Evolutionary conservation across 92 coral and sea anemone species (phyloP).

Genomic region (Metridium senile): DNA sequence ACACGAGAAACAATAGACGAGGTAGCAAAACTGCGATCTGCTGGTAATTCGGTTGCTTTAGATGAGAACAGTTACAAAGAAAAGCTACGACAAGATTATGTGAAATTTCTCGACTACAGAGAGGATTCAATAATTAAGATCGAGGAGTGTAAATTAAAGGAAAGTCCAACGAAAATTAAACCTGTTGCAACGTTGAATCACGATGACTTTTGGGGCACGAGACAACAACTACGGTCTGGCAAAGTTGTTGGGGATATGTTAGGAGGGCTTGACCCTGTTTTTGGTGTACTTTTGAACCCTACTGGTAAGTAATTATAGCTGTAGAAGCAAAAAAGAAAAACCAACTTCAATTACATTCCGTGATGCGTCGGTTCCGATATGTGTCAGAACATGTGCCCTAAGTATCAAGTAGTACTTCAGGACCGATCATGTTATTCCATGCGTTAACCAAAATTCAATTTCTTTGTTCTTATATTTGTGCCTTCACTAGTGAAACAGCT

Average conservation of each 20-base stretch:
- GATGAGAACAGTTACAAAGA: constrained; percentile 2
- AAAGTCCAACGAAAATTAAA: background rate
- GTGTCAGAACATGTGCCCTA: no score
- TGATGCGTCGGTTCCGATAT: no score
- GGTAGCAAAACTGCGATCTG: constrained; percentile 40
- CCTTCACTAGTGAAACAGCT: no score
- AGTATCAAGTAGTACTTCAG: no score
- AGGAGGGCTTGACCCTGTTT: constrained; percentile 61
- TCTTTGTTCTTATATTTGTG: no score
- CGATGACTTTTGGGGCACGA: constrained; percentile 57
- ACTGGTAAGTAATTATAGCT: constrained; percentile 59
- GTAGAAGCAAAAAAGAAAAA: no score
- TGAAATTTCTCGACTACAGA: constrained; percentile 12
- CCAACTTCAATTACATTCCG: no score
- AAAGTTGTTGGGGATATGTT: constrained; percentile 56
- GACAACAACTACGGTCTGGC: constrained; percentile 60
- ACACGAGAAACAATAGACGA: constrained; percentile 29
- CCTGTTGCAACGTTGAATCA: constrained; percentile 11
- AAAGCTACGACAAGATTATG: constrained; percentile 22
- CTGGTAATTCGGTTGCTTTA: constrained; percentile 4
- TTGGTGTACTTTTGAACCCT: constrained; percentile 56
- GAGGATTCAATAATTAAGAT: background rate
- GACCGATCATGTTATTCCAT: no score
- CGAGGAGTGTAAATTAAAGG: background rate
- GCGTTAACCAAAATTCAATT: no score